Conservation (phyloP, 2,113 vertebrate species). For the Calyptomena viridis region DNA sequence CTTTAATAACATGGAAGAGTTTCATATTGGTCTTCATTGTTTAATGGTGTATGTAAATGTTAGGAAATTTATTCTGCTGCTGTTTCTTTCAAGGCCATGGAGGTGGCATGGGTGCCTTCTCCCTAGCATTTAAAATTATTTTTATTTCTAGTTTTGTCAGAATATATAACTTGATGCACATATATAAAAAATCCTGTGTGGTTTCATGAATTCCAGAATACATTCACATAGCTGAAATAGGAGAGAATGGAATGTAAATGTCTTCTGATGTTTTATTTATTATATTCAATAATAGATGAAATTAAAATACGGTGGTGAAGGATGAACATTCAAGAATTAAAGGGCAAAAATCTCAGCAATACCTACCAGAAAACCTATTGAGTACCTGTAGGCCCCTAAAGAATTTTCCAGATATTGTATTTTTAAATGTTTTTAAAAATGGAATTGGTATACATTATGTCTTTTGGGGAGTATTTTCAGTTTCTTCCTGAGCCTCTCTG, state of each 20-base stretch:
- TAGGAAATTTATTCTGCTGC: background rate
- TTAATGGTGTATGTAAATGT: background rate
- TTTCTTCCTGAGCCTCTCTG: background rate
- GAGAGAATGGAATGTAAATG: background rate
- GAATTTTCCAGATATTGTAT: background rate
- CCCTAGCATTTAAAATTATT: background rate
- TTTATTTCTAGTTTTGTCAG: background rate
- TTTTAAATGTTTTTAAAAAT: background rate
- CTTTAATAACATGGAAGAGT: background rate
- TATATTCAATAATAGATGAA: background rate
- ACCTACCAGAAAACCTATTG: background rate
- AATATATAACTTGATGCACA: background rate
- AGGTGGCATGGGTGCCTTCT: background rate
- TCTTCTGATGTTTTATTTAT: background rate
- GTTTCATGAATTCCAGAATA: background rate
- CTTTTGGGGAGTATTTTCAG: background rate
- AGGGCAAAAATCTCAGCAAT: background rate
- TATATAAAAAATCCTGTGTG: background rate
- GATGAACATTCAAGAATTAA: background rate
- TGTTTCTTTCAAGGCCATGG: background rate
- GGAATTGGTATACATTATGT: background rate
- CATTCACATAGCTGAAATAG: background rate
- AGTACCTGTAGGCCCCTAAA: background rate
- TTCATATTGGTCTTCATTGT: background rate
- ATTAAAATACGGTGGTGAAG: background rate